Conservation (phyloP, 2,113 vertebrate species). For the Xiphophorus couchianus region DNA sequence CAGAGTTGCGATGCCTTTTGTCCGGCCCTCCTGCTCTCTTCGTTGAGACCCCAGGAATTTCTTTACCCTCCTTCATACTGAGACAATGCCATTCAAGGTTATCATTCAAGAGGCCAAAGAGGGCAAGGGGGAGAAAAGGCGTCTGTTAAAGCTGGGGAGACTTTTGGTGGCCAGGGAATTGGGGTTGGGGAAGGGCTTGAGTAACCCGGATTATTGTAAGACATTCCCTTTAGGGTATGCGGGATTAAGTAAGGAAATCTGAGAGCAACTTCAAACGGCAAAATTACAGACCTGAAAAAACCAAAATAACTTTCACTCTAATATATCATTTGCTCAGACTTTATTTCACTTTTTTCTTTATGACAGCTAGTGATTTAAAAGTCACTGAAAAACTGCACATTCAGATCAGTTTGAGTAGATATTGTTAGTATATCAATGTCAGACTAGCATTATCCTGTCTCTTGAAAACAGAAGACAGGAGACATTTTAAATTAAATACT, state of each 20-base stretch:
- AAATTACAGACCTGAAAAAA: not conserved
- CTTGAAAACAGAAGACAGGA: not conserved
- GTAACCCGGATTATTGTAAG: slow-evolving; percentile 46
- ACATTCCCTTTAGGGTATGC: slow-evolving; percentile 46
- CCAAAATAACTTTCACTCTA: not conserved
- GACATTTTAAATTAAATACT: slow-evolving; percentile 7
- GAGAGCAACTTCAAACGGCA: slow-evolving; percentile 16
- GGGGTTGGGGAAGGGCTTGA: slow-evolving; percentile 56
- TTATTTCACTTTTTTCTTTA: not conserved
- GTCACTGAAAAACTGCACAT: too few relatives aligned
- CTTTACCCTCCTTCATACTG: slow-evolving; percentile 59
- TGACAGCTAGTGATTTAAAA: too few relatives aligned
- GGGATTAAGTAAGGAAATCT: slow-evolving; percentile 30
- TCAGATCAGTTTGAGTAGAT: slow-evolving; percentile 1
- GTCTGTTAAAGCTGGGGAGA: slow-evolving; percentile 52
- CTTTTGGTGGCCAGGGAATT: slow-evolving; percentile 57
- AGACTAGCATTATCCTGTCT: not conserved
- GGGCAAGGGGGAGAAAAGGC: slow-evolving; percentile 34
- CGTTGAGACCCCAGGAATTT: slow-evolving; percentile 66
- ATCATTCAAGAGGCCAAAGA: slow-evolving; percentile 73
- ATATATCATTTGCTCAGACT: not conserved
- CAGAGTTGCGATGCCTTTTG: slow-evolving; percentile 67
- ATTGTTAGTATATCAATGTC: not conserved
- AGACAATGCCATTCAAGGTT: slow-evolving; percentile 78
- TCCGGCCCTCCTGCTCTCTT: slow-evolving; percentile 65